Percentiles rank a stretch among this genome's conserved stretches.
These are phyloP conservation scores for Ailurus styani DNA, from an alignment of 2,113 vertebrate genomes.

Conservation along the genomic window DNA sequence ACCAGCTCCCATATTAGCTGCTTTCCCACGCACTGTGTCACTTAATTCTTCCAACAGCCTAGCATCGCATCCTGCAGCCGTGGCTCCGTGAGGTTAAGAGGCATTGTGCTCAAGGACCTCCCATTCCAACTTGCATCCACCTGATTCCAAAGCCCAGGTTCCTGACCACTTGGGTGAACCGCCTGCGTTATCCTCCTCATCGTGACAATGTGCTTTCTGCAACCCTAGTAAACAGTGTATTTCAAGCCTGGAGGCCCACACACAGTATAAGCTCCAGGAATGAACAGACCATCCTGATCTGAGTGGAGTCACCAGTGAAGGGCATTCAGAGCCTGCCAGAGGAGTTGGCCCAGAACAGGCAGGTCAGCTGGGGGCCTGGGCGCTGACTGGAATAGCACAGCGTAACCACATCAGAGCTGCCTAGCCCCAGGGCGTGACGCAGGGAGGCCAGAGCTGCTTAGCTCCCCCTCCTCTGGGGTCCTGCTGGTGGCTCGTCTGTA, in stretches of 20 bases:
- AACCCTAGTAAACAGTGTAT: neutral
- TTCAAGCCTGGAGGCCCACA: too few relatives aligned
- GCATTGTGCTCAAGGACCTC: neutral
- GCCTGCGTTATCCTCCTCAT: neutral
- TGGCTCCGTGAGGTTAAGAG: neutral
- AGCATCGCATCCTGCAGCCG: neutral
- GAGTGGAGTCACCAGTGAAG: neutral
- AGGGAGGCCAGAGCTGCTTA: neutral
- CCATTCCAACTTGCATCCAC: neutral
- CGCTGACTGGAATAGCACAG: neutral
- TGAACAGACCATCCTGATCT: neutral
- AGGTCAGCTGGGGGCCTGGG: rapidly evolving
- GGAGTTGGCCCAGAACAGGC: too few relatives aligned
- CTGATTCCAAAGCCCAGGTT: neutral
- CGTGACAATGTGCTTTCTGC: neutral
- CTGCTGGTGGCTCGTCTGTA: neutral
- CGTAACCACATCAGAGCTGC: neutral
- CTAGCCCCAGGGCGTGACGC: rapidly evolving
- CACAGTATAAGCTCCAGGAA: too few relatives aligned
- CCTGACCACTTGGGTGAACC: neutral
- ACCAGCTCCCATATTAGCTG: rapidly evolving
- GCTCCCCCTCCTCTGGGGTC: neutral
- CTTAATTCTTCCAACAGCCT: rapidly evolving
- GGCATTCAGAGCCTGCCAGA: neutral
- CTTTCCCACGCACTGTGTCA: neutral